Conservation (phyloP, 2,888 invertebrate genomes). For the Cantharis flavilabris region DNA sequence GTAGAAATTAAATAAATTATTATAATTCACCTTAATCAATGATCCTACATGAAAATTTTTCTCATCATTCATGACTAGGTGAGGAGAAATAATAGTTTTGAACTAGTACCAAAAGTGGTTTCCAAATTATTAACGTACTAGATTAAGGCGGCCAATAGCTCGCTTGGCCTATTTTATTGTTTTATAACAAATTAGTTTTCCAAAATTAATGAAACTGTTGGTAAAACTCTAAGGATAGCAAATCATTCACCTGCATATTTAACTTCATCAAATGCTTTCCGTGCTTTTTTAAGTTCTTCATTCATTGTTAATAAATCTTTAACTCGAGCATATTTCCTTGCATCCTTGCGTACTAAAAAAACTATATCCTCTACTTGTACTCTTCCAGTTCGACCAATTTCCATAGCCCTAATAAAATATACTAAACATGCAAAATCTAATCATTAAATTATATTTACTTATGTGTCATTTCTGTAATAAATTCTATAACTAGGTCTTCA, state of each 20-base stretch:
- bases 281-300: slow-evolving; percentile 96
- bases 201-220: too few species aligned
- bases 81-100: too few species aligned
- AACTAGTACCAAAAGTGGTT: too few species aligned
- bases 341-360: slow-evolving; percentile 93
- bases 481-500: slow-evolving; percentile 97
- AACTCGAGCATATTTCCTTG: slow-evolving; percentile 94
- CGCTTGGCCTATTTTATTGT: too few species aligned
- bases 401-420: slow-evolving; percentile 78
- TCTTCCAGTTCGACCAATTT: slow-evolving; percentile 93
- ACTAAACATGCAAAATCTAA: background rate
- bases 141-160: too few species aligned
- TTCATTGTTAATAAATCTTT: slow-evolving; percentile 98
- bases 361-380: slow-evolving; percentile 99
- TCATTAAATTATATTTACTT: slow-evolving; percentile 58
- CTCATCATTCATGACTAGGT: too few species aligned
- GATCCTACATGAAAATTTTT: too few species aligned
- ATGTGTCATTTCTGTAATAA: slow-evolving; percentile 92
- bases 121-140: too few species aligned
- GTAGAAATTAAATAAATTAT: too few species aligned
- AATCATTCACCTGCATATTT: slow-evolving; percentile 82
- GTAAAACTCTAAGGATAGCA: too few species aligned
- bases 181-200: too few species aligned
- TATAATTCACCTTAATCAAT: too few species aligned
- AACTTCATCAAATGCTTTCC: slow-evolving; percentile 99